Percentiles rank a stretch among this genome's conserved stretches.
Conservation (phyloP, 2,888 invertebrate species). For the Andrena haemorrhoa region DNA sequence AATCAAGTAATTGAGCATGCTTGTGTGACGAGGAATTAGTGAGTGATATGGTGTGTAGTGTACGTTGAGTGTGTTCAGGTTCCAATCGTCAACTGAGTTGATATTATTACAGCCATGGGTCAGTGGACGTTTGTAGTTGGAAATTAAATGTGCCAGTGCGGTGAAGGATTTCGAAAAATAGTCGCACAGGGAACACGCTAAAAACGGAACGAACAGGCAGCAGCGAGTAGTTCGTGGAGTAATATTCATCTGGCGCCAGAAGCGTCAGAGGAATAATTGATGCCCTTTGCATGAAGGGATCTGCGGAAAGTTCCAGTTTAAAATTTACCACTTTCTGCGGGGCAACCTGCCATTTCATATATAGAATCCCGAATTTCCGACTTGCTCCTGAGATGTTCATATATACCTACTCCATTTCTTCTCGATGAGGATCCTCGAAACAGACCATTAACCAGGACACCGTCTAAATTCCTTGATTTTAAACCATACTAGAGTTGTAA, state of each 20-base stretch:
- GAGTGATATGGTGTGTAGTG: no score
- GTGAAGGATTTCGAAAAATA: no score
- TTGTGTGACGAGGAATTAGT: no score
- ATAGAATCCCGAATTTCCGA: background rate
- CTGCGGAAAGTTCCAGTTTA: background rate
- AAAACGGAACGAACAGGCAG: background rate
- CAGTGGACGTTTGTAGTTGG: no score
- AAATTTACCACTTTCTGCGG: background rate
- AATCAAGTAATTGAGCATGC: no score
- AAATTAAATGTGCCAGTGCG: no score
- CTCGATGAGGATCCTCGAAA: no score
- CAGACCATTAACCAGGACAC: no score
- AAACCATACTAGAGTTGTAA: no score
- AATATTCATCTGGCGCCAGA: constrained; percentile 17
- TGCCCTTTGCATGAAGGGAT: constrained; percentile 5
- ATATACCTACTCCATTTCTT: background rate
- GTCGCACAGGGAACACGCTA: background rate
- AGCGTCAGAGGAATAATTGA: constrained; percentile 20
- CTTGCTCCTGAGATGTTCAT: background rate
- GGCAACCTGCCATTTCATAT: background rate
- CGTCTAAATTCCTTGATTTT: no score
- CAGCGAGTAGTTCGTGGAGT: constrained; percentile 1
- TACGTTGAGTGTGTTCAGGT: background rate
- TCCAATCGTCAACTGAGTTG: constrained; percentile 10
- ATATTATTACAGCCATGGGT: background rate